Conservation (phyloP, 2,888 invertebrate genomes). For the Rosalia funebris region DNA sequence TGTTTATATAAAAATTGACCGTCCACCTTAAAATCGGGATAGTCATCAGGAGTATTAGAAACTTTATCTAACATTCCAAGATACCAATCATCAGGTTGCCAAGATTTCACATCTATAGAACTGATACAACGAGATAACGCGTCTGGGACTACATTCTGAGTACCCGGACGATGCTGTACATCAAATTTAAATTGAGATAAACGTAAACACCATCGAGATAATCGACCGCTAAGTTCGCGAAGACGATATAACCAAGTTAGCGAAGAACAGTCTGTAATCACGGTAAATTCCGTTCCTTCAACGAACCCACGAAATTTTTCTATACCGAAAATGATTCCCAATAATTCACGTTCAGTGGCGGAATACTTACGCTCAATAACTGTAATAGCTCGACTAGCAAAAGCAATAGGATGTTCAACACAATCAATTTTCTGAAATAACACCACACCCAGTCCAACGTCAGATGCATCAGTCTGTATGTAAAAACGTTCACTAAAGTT, state of each 20-base stretch:
- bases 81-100: background rate
- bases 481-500: conserved; percentile 36
- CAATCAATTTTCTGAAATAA: conserved; percentile 28
- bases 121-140: conserved; percentile 13
- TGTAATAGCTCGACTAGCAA: conserved; percentile 32
- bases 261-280: conserved; percentile 47
- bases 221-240: conserved; percentile 46
- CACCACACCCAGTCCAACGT: conserved; percentile 35
- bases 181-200: conserved; percentile 40
- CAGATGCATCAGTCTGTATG: conserved; percentile 38
- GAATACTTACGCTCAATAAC: conserved; percentile 37
- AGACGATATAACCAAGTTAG: conserved; percentile 47
- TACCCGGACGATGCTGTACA: conserved; percentile 45
- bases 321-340: conserved; percentile 38
- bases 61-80: background rate
- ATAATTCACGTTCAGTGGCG: conserved; percentile 41
- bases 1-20: conserved; percentile 2
- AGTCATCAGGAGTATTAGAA: background rate
- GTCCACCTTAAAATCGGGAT: conserved; percentile 4
- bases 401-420: conserved; percentile 32
- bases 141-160: conserved; percentile 47
- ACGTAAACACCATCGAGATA: conserved; percentile 46
- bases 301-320: conserved; percentile 47
- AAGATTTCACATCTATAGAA: background rate
- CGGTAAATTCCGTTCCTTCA: conserved; percentile 41